Evolutionary conservation across 2,888 invertebrate genomes (phyloP).

Genomic region (Patella pellucida): DNA sequence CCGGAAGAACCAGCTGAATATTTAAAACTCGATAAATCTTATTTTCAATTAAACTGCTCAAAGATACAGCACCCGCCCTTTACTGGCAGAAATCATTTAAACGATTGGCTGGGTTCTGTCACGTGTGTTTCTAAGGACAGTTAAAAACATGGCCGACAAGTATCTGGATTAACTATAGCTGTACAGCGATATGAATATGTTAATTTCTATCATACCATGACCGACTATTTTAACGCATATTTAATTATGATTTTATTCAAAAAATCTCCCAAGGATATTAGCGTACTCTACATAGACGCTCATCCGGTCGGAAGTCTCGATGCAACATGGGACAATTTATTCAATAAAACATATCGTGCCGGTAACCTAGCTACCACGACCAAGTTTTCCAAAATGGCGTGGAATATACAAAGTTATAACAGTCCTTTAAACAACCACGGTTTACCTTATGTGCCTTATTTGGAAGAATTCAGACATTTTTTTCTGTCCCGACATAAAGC

Average conservation of each 20-base stretch:
- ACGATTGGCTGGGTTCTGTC: constrained; percentile 35
- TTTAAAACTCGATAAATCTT: constrained; percentile 41
- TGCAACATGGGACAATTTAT: constrained; percentile 60
- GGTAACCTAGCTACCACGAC: constrained; percentile 45
- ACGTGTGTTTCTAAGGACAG: background rate
- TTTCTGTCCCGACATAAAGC: constrained; percentile 53
- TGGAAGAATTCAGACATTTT: constrained; percentile 63
- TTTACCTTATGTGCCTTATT: constrained; percentile 47
- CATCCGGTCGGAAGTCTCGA: constrained; percentile 66
- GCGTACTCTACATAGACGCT: constrained; percentile 63
- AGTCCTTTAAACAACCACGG: constrained; percentile 59
- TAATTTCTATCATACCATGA: constrained; percentile 65
- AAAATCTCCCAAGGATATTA: constrained; percentile 44
- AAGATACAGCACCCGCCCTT: constrained; percentile 31
- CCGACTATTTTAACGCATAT: constrained; percentile 63
- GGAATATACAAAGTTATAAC: constrained; percentile 64
- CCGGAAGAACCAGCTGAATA: constrained; percentile 52
- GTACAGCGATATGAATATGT: constrained; percentile 62
- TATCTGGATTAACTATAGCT: constrained; percentile 48
- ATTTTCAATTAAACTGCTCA: constrained; percentile 47
- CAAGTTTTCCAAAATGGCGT: constrained; percentile 50
- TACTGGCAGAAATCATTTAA: constrained; percentile 37
- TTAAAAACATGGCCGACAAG: background rate
- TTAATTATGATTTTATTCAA: constrained; percentile 50
- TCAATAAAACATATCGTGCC: constrained; percentile 53